Evolutionary conservation across 92 coral and sea anemone species (phyloP).

Genomic region (Zoanthus sansibaricus): DNA sequence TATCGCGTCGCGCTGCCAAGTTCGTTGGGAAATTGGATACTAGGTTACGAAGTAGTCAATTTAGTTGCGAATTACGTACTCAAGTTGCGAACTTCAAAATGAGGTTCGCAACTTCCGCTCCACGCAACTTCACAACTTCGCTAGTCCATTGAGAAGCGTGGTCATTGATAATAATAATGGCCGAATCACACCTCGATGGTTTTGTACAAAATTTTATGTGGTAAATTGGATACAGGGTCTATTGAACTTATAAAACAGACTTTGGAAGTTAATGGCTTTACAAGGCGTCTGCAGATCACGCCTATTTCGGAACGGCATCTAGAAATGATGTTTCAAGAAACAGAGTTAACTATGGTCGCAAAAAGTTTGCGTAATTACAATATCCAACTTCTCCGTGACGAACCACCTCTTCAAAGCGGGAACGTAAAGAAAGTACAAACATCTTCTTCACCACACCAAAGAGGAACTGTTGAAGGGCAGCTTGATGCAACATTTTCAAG

Average conservation of each 20-base stretch:
- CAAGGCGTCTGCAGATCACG: background rate
- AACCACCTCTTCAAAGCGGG: background rate
- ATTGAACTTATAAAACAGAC: background rate
- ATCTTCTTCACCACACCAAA: background rate
- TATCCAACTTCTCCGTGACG: background rate
- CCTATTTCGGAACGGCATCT: background rate
- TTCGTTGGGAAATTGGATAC: conserved; percentile 2
- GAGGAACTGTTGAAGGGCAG: no score
- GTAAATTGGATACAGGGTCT: background rate
- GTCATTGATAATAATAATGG: background rate
- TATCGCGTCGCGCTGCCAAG: background rate
- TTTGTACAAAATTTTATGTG: no score
- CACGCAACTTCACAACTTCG: background rate
- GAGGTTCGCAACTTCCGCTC: background rate
- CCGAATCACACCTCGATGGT: background rate
- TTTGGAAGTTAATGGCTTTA: background rate
- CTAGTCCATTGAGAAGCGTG: background rate
- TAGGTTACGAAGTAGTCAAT: background rate
- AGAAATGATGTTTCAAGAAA: background rate
- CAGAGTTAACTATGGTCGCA: background rate
- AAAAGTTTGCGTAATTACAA: background rate
- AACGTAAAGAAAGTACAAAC: background rate
- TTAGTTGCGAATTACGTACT: background rate
- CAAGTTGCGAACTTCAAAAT: conserved; percentile 2
- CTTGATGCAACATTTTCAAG: background rate